These are phyloP conservation scores for Taeniopygia guttata DNA, from an alignment of 2,797 vertebrate species.

Conservation along the genomic window DNA sequence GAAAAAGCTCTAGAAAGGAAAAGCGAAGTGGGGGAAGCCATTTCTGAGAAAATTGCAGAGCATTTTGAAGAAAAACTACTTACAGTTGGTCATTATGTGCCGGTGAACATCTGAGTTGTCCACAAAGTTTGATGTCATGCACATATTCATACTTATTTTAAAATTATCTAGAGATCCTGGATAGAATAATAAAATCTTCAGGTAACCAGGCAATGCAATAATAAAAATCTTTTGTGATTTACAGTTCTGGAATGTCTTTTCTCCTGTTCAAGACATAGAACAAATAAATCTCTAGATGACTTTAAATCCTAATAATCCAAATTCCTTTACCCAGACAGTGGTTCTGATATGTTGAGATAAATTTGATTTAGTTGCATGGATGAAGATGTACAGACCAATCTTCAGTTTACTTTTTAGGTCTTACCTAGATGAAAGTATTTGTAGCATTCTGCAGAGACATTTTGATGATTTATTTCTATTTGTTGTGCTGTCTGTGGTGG, in stretches of 20 bases:
- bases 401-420: neutral
- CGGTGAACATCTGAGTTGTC: neutral
- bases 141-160: neutral
- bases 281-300: neutral
- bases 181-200: neutral
- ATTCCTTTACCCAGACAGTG: neutral
- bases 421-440: neutral
- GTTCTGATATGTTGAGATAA: neutral
- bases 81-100: neutral
- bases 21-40: rapidly evolving
- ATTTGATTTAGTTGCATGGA: neutral
- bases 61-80: neutral
- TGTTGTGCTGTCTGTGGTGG: neutral
- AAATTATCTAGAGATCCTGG: neutral
- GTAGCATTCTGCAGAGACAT: neutral
- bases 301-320: neutral
- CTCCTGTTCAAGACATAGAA: neutral
- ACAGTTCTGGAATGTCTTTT: neutral
- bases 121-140: neutral
- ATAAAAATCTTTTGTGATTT: too few relatives aligned
- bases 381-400: neutral
- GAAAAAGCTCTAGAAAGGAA: neutral
- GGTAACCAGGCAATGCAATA: neutral
- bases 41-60: neutral
- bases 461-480: neutral